Base-by-base conservation (phyloP, 1,140 invertebrate genomes). In the Euglossa dilemma region DNA sequence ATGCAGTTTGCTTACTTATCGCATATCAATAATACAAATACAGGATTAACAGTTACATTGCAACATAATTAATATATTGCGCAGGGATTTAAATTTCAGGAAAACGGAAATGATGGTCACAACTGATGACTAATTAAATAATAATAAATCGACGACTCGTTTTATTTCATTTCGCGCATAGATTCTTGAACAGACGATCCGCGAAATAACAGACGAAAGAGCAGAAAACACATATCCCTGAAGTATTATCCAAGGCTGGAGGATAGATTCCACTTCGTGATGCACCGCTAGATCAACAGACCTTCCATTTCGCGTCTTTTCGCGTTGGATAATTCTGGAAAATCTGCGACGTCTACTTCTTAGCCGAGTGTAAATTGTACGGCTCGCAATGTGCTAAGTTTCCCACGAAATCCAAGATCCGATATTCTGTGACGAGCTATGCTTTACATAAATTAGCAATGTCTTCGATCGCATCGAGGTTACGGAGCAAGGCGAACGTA, bases 381-480 rank as follows among this genome's bases (percentile, higher is more conserved):
- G 25, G 12, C 25, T 14, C 6, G 43, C n/a, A 47, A 50, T 47
- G 45, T 69, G 45, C 36, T 25, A 47, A 69, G n/a, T 69, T 50
- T 50, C 45, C 45, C 66, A 47, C 66, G 45, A 69, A 69, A 69
- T 69, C 14, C 66, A n/a, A 69, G n/a, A 69, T 12, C 45, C n/a
- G n/a, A 47, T 50, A 47, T 25, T 47, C n/a, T 9, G 11, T 9
- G n/a, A 2, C n/a, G 66, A 50, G 14, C 14, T 69, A 23, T 36
- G 69, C 47, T 71, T 28, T 52, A 28, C 47, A 71, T 71, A 71
- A 71, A 71, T 71, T 71, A 71, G 20, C 25, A 71, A 20, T 20
- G 20, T 20, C 47, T 52, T 54, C 45, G 69, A 28, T 52, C 25
- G 50, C 36, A 71, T 71, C 18, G n/a, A 64, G 20, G 18, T 50